Base-by-base conservation (phyloP, 2,113 vertebrate genomes). In the Scalopus aquaticus region DNA sequence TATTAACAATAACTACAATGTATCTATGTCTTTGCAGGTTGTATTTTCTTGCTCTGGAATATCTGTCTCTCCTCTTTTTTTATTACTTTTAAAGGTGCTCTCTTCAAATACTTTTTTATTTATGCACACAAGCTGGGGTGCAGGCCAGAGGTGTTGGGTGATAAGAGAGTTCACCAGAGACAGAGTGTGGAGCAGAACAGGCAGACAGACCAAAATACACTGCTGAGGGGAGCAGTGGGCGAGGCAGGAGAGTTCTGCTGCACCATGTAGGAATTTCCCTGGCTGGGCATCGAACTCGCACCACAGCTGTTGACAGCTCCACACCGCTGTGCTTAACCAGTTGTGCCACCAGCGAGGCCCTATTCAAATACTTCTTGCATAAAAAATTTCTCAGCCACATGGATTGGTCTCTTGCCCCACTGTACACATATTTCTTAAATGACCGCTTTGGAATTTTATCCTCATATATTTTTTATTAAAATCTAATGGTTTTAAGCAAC, bases 401-500 rank as follows among this genome's bases (percentile, higher is more conserved):
- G 13, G 1, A 30, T 69, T 74, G 4, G 54, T 54, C 8, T 74
- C 6, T 82, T 46, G n/a, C 1, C n/a, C 0, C 20, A 65, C 0
- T 32, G 16, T 15, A 46, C 1, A 39, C 12, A 46, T 37, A 69
- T 67, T 81, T 85, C 28, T 91, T 94, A 88, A 94, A 44, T 78
- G 1, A 78, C 1, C 3, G 17, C 6, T 82, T 82, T 69, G 22
- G 20, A 86, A 83, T 72, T 93, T 76, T 62, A 91, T 54, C 20
- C 39, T 67, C 11, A n/a, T 13, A n/a, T 13, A 37, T 39, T 76
- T 90, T 65, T 83, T 82, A 90, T 88, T 80, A 88, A 80, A 93
- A 84, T 81, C 8, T 44, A 84, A 12, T 78, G 6, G 1, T 81
- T 56, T 79, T 58, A 44, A 58, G 4, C 2, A 90, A 51, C 10